A percentile compares a stretch with the other conserved stretches of the same genome.
Conservation (phyloP, 2,113 vertebrate species). For the Megaptera novaeangliae region DNA sequence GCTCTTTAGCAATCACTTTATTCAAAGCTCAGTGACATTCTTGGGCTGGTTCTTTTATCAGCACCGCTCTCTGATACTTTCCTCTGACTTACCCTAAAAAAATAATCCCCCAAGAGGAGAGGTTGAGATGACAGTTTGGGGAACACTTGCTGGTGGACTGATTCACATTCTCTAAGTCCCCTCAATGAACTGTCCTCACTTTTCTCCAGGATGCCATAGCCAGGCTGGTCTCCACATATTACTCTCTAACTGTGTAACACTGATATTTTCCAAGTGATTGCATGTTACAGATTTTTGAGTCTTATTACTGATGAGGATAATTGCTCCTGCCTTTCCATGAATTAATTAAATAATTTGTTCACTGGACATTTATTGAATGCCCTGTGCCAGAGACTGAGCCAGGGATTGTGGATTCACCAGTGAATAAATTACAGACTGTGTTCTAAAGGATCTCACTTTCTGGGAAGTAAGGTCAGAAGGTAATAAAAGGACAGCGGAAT, state of each 20-base stretch:
- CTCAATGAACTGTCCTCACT: background rate
- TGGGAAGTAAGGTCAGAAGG: background rate
- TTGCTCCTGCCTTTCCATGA: background rate
- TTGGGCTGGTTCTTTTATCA: background rate
- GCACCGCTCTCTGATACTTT: background rate
- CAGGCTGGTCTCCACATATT: background rate
- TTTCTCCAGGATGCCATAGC: background rate
- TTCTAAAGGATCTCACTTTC: background rate
- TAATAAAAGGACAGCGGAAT: background rate
- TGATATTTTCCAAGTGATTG: background rate
- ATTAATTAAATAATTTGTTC: background rate
- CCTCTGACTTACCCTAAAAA: background rate
- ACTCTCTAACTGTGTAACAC: background rate
- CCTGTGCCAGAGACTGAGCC: background rate
- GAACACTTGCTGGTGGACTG: background rate
- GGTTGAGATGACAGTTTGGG: background rate
- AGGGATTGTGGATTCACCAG: background rate
- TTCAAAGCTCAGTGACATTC: background rate
- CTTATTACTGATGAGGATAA: background rate
- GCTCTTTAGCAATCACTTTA: background rate
- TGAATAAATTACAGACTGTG: background rate
- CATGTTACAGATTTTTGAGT: background rate
- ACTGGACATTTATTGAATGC: background rate
- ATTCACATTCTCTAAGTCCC: background rate
- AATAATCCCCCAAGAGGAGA: background rate